Base-by-base conservation (phyloP, 2,797 vertebrate genomes). In the Phoeniculus purpureus region DNA sequence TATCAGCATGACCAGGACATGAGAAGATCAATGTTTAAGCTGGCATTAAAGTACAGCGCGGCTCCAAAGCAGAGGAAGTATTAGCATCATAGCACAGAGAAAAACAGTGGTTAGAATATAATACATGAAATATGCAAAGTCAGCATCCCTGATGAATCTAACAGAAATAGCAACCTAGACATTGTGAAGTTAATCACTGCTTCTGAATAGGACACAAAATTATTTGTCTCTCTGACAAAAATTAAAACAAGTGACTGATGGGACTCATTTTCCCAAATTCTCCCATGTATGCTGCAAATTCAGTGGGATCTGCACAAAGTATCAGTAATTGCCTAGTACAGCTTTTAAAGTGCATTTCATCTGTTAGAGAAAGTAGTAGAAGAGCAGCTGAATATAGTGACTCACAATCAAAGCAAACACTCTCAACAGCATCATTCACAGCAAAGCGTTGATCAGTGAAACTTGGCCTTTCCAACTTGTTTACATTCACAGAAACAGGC, bases 281-380 rank as follows among this genome's bases (percentile, higher is more conserved):
- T 86, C 68, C 45, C 50, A 60, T 3, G 5, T 66, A 45, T 6
- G 37, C 52, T 74, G 84, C 59, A 82, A 68, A 62, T 55, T 84
- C 58, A 82, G 65, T 62, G 75, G 86, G 90, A 89, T 85, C 88
- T 87, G 91, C 90, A 87, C 77, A 80, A 75, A 88, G 10, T 37
- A 84, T n/a, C 91, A 87, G 74, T 75, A 81, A 81, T 81, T 16
- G 3, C 45, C 65, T 68, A 13, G 56, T 0, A 81, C 65, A 90
- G 86, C 54, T 86, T 31, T 70, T 89, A 88, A 95, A 95, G 94
- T 94, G 92, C 83, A 58, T 93, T 86, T 93, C 15, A 67, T 59
- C 75, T 3, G 1, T 47, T 71, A 29, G 51, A 70, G 74, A 72
- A 81, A 77, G 54, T 66, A 73, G 25, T 48, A 73, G 74, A 68